phyloP scores from a whole-genome alignment of 2,888 invertebrate genomes.

The Hermaeophaga mercurialis region DNA sequence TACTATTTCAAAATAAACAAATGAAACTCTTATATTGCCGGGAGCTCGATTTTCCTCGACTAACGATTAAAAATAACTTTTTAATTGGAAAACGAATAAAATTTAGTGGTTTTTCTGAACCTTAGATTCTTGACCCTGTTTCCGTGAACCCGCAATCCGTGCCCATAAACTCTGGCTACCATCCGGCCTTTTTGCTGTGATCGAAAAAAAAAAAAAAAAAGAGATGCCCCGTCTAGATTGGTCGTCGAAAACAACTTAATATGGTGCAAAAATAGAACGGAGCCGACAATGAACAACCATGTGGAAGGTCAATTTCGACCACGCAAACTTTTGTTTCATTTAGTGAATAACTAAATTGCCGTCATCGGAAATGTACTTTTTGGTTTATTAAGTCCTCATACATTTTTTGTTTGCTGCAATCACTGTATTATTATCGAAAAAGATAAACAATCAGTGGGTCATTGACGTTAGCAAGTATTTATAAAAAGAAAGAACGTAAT shows the following conservation, averaged over 20 bases:
- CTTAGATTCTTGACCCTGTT: constrained; percentile 22
- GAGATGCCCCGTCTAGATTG: constrained; percentile 23
- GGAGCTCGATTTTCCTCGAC: too few relatives aligned
- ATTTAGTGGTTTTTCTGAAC: too few relatives aligned
- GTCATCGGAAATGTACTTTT: constrained; percentile 27
- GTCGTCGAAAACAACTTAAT: constrained; percentile 31
- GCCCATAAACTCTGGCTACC: constrained; percentile 6
- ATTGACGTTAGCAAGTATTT: too few relatives aligned
- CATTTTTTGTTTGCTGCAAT: too few relatives aligned
- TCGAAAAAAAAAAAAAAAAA: constrained; percentile 4
- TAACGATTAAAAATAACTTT: too few relatives aligned
- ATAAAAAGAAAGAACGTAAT: too few relatives aligned
- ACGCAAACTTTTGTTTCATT: constrained; percentile 29
- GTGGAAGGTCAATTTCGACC: constrained; percentile 31
- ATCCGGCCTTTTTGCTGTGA: constrained; percentile 15
- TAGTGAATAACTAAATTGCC: constrained; percentile 28
- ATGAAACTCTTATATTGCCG: too few relatives aligned
- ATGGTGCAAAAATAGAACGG: constrained; percentile 29
- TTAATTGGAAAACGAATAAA: too few relatives aligned
- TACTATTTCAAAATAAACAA: too few relatives aligned
- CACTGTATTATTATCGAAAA: too few relatives aligned
- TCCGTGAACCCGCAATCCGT: constrained; percentile 17
- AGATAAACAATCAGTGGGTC: too few relatives aligned
- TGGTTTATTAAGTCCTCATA: too few relatives aligned
- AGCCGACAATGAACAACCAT: constrained; percentile 24